Base-by-base conservation (phyloP, 1,140 invertebrate species). In the Phocides pigmalion region DNA sequence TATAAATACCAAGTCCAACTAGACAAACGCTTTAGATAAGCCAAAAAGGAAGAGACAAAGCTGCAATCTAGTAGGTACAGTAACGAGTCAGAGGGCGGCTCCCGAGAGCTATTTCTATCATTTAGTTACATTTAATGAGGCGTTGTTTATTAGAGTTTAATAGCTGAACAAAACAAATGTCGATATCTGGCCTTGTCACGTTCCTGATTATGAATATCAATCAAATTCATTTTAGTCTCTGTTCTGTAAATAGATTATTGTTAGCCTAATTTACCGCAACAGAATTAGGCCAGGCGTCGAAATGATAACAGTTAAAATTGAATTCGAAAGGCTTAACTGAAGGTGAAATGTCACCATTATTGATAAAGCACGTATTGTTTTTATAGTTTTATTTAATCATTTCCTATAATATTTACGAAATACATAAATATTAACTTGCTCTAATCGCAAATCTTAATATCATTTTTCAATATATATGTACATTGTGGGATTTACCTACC, bases 121-220 rank as follows among this genome's bases (percentile, higher is more conserved):
- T 72, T 79, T 76, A 82, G 71, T 78, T 81, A 72, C 75, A 81
- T 58, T 70, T 84, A 89, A 84, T 86, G 74, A 84, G 75, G 64
- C 76, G 47, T 76, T 80, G 72, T 79, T 80, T 74, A 82, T 82
- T 79, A 70, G 59, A 68, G 73, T 72, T 74, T 76, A 79, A 76
- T 81, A 81, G 64, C 62, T 71, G 54, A 77, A 81, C 79, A 76
- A 82, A 84, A 89, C 82, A 82, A 66, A 73, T 70, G 72, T 42
- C 64, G 74, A 74, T 72, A 70, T 78, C 73, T 84, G 78, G 73
- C 84, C 84, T 86, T 87, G 86, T 84, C 80, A 74, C 54, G 71
- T 67, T 75, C 70, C 71, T 79, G 76, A 84, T 87, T 82, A 68
- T 58, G 58, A 62, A 71, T 72, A 83, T 84, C 76, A 80, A 83